Percentiles rank a stretch among this genome's conserved stretches.
phyloP scores from a whole-genome alignment of 1,140 invertebrate species.

The Nasonia longicornis region DNA sequence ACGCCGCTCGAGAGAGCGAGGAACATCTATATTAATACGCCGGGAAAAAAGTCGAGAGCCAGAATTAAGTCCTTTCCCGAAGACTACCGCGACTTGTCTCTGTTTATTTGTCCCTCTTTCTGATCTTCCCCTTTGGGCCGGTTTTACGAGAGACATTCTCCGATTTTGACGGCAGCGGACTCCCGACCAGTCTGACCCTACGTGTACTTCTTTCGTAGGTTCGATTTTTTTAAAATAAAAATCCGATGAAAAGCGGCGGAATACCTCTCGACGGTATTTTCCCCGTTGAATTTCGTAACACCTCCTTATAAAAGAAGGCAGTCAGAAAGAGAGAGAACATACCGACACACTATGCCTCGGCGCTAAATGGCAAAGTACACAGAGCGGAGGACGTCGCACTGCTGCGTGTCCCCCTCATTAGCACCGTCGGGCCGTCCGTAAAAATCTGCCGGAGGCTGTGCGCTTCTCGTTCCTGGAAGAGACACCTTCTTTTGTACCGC shows the following conservation, averaged over 20 bases:
- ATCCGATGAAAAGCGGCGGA: background rate
- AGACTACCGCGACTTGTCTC: background rate
- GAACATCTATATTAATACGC: slow-evolving; percentile 24
- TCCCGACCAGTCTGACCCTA: slow-evolving; percentile 46
- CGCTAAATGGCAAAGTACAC: slow-evolving; percentile 65
- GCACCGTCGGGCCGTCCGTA: slow-evolving; percentile 57
- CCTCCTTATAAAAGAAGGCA: slow-evolving; percentile 43
- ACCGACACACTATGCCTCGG: slow-evolving; percentile 28
- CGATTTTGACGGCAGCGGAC: slow-evolving; percentile 57
- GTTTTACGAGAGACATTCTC: slow-evolving; percentile 62
- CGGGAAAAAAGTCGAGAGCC: slow-evolving; percentile 28
- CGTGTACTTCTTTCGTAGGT: background rate
- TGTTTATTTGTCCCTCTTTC: slow-evolving; percentile 29
- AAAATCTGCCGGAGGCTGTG: slow-evolving; percentile 48
- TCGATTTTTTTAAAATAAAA: background rate
- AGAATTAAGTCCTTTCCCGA: slow-evolving; percentile 30
- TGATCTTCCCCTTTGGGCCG: slow-evolving; percentile 11
- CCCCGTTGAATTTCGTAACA: slow-evolving; percentile 56
- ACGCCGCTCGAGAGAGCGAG: too few relatives aligned
- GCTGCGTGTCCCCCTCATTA: slow-evolving; percentile 65
- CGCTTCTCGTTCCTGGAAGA: slow-evolving; percentile 43
- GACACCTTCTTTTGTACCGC: background rate
- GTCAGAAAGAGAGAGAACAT: slow-evolving; percentile 40
- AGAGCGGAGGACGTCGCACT: slow-evolving; percentile 41
- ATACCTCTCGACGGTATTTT: background rate